phyloP scores from a whole-genome alignment of 2,797 vertebrate genomes.

The Pantherophis vulpinus region DNA sequence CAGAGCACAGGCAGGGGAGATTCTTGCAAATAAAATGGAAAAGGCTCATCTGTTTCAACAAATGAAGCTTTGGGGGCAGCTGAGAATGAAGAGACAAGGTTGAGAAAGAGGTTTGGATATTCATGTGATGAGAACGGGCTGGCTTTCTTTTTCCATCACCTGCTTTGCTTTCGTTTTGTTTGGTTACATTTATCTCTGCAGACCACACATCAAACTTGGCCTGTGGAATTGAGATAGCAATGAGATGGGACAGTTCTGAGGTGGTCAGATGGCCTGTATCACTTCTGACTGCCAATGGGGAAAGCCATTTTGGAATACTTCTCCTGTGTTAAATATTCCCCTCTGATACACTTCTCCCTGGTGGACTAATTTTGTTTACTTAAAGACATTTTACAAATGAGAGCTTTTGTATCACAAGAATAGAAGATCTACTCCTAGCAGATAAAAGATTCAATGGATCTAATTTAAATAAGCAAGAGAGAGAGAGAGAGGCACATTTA shows the following conservation, averaged over 20 bases:
- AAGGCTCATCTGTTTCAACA: neutral
- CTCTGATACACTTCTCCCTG: neutral
- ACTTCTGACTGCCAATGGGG: neutral
- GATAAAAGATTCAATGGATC: neutral
- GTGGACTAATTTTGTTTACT: neutral
- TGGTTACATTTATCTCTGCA: neutral
- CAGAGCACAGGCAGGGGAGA: neutral
- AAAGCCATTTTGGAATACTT: neutral
- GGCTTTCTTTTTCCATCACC: neutral
- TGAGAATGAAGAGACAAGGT: conserved; percentile 10
- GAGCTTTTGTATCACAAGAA: neutral
- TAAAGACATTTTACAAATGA: neutral
- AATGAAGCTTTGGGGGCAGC: conserved; percentile 25
- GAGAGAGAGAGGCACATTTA: neutral
- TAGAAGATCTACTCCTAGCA: neutral
- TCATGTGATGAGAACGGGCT: neutral
- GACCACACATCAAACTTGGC: neutral
- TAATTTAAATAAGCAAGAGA: neutral
- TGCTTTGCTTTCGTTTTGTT: neutral
- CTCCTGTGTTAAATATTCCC: neutral
- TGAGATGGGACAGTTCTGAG: neutral
- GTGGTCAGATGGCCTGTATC: neutral
- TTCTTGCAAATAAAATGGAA: neutral
- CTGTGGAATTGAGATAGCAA: neutral
- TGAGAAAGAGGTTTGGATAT: neutral